Base-by-base conservation (phyloP, 2,113 vertebrate genomes). In the Symphodus melops region DNA sequence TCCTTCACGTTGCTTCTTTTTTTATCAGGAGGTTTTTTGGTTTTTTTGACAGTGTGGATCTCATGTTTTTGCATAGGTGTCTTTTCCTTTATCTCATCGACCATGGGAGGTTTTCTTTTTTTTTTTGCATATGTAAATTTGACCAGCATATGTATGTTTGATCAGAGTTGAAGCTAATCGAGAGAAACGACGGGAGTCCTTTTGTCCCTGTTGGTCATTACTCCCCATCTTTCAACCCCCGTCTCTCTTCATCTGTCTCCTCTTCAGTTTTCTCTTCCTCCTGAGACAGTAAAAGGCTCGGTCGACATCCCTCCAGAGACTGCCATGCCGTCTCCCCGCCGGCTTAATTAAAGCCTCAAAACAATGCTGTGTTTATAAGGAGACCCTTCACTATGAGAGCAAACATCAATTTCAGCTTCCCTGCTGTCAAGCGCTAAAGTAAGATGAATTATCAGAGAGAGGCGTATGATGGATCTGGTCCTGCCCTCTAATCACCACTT, bases 311-410 rank as follows among this genome's bases (percentile, higher is more conserved):
- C 76, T 48, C 68, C n/a, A 33, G 81, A 73, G 81, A 23, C 66
- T 5, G 7, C 2, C 8, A 3, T 54, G 19, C 55, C 36, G 11
- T 81, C 64, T 86, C 81, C 88, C 75, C 62, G 59, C 72, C 28
- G 88, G 82, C 82, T 81, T 87, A 91, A 93, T 93, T 92, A 92
- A 82, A 85, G 63, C 36, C 67, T 68, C 83, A 86, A 89, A 87
- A 78, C 74, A 86, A 83, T 79, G 65, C 67, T 78, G 51, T 81
- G 66, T 85, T 83, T 75, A 68, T 70, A 63, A 64, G 69, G 68
- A 70, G 17, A 74, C 69, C 74, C 65, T 78, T 83, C 71, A 51
- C 62, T 20, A 49, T 76, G 25, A 53, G 49, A 84, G 63, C 76
- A 88, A 86, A 86, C 83, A 83, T 88, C 67, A 23, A 68, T 88